Evolutionary conservation across 1,140 invertebrate genomes (phyloP), one percentile per base, ranked within the genome.

Genomic region (Anastatus disparis): DNA sequence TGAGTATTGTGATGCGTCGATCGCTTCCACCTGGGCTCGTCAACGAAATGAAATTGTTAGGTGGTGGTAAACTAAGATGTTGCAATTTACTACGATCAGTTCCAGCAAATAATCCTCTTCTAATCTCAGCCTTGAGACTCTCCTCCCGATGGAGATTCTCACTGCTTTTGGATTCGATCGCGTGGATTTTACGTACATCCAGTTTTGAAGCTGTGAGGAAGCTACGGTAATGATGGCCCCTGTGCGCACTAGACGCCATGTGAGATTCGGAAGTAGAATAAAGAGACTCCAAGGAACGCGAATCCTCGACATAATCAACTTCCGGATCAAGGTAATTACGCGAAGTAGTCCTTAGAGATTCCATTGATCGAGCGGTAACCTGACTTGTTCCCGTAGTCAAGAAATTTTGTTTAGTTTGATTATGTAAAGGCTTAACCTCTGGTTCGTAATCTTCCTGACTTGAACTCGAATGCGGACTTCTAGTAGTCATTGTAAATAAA

Each of bases 401-500:
- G 73, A 89, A 89, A 48, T 90, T 89, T 7, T 88, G 88, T 20
- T 80, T 78, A 0, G 81, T 82, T 81, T 38, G 83, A 73, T 31
- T 81, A 65, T 10, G 85, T 12, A 76, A 70, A 0, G 70, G 35
- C 22, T 77, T 77, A 12, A 72, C 70, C 40, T 88, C 87, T 0
- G 86, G 85, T 44, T 89, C 90, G 73, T 91, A 91, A 56, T 92
- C 91, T 75, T 92, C 91, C 76, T 91, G 90, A 50, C 90, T 91
- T 13, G 90, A 91, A 74, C 90, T 91, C 0, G 90, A 91, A 44
- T 91, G 89, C 0, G 90, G 89, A 69, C 90, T 91, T 50, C 89
- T 88, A 61, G 86, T 90, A 10, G 88, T 79, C 74, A 87, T 87
- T 10, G 87, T 86, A 24, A 89, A 87, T 12, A 89, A 81, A 52